Evolutionary conservation across 2,113 vertebrate genomes (phyloP).

Genomic region (Vulpes ferrilata): DNA sequence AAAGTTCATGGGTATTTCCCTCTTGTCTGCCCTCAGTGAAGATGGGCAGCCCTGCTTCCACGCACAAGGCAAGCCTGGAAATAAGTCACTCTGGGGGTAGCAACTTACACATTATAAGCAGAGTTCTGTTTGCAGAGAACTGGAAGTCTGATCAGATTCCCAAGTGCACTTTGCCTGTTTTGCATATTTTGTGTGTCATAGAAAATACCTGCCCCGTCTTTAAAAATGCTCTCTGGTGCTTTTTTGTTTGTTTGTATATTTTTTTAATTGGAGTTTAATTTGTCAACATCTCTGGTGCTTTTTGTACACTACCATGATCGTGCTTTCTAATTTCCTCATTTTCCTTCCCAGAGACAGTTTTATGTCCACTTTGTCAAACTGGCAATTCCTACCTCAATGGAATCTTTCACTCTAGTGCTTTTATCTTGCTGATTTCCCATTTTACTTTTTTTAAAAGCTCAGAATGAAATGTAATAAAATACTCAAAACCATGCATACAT

Average conservation of each 20-base stretch:
- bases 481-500: background rate
- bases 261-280: too few relatives aligned
- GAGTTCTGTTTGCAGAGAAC: background rate
- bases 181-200: too few relatives aligned
- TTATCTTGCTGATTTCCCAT: background rate
- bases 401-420: background rate
- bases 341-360: background rate
- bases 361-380: background rate
- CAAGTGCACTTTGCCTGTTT: background rate
- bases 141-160: background rate
- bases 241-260: too few relatives aligned
- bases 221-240: background rate
- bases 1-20: background rate
- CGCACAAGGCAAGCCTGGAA: background rate
- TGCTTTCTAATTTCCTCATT: fast-evolving
- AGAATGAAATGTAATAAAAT: background rate
- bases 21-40: background rate
- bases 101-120: background rate
- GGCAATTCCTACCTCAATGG: background rate
- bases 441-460: background rate
- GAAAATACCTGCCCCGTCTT: background rate
- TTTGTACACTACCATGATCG: fast-evolving
- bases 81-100: fast-evolving
- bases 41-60: background rate
- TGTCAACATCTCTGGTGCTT: background rate